These are phyloP conservation scores for Halictus rubicundus DNA, from an alignment of 1,140 invertebrate genomes.

Conservation along the genomic window DNA sequence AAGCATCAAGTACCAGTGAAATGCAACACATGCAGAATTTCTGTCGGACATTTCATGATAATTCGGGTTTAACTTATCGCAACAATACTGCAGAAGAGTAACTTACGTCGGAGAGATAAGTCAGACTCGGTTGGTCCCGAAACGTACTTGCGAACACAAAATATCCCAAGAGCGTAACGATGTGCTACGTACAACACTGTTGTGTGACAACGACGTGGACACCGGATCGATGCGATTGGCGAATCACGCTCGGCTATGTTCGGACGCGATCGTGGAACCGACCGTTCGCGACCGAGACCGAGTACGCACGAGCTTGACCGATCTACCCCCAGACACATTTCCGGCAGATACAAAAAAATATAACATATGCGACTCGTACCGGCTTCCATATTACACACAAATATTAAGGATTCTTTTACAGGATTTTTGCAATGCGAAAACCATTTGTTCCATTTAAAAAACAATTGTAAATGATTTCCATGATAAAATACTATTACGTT, in stretches of 20 bases:
- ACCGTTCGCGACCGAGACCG: constrained; percentile 31
- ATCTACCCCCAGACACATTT: constrained; percentile 10
- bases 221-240: constrained; percentile 76
- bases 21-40: constrained; percentile 67
- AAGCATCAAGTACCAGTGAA: constrained; percentile 62
- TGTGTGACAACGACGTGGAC: constrained; percentile 73
- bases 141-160: constrained; percentile 64
- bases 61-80: constrained; percentile 23
- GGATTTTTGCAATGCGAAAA: background rate
- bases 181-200: constrained; percentile 69
- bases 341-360: constrained; percentile 40
- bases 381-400: background rate
- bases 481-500: background rate
- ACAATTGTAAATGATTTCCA: too few relatives aligned
- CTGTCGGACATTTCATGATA: constrained; percentile 14
- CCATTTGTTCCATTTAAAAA: background rate
- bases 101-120: constrained; percentile 69
- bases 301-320: background rate
- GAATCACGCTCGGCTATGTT: constrained; percentile 54
- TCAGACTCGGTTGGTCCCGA: constrained; percentile 68
- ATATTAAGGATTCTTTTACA: background rate
- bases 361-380: constrained; percentile 8
- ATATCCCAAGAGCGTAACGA: constrained; percentile 64
- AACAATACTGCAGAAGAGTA: background rate
- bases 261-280: constrained; percentile 55